Evolutionary conservation across 2,113 vertebrate species (phyloP).

Genomic region (Neofelis nebulosa): DNA sequence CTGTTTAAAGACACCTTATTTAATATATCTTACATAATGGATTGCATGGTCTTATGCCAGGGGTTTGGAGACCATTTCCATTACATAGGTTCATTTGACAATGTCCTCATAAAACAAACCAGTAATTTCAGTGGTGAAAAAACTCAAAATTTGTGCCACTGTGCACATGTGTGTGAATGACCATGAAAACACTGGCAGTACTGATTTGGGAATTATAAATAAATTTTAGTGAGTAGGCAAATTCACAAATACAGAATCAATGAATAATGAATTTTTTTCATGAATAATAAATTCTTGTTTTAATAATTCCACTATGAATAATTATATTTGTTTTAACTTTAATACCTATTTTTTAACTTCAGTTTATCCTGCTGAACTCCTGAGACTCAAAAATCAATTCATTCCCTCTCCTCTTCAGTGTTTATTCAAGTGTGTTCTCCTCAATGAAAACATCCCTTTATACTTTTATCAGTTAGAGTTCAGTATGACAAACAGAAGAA

Average conservation of each 20-base stretch:
- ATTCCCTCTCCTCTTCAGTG: not conserved
- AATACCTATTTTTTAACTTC: not conserved
- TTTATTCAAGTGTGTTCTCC: not conserved
- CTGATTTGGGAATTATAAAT: not conserved
- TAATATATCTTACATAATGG: not conserved
- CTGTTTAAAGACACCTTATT: not conserved
- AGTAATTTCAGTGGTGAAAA: not conserved
- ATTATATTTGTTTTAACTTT: not conserved
- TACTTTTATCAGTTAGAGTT: not conserved
- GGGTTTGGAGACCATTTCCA: not conserved
- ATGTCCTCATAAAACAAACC: not conserved
- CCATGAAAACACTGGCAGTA: not conserved
- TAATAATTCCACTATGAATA: not conserved
- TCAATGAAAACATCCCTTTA: not conserved
- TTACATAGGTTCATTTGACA: not conserved
- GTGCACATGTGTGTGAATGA: not conserved
- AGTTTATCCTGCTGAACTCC: not conserved
- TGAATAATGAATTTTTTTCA: not conserved
- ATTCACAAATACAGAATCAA: not conserved
- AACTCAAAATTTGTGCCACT: not conserved
- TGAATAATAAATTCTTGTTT: not conserved
- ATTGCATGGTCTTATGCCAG: not conserved
- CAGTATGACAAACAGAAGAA: not conserved
- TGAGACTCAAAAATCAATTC: not conserved
- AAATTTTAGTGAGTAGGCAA: not conserved